phyloP scores from a whole-genome alignment of 2,888 invertebrate genomes.

The Pimpla rufipes region DNA sequence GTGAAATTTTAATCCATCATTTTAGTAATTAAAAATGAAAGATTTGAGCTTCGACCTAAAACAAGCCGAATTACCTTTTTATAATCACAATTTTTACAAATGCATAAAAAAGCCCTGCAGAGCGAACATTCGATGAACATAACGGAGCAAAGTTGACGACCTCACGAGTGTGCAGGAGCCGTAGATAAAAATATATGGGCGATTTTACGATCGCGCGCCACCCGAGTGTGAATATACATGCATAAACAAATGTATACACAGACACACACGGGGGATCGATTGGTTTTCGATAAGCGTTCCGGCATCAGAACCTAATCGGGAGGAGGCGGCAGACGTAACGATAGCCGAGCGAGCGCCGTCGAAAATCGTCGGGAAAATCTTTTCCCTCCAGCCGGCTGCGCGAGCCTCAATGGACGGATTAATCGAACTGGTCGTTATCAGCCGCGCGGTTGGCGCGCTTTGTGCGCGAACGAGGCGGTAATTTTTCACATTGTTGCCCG shows the following conservation, averaged over 20 bases:
- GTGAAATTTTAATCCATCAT: too few species aligned
- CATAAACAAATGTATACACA: not conserved
- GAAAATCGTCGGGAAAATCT: slow-evolving; percentile 33
- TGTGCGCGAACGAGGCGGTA: not conserved
- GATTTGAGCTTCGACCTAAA: too few species aligned
- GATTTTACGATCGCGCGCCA: slow-evolving; percentile 9
- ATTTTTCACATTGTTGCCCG: slow-evolving; percentile 20
- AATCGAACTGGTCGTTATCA: slow-evolving; percentile 33
- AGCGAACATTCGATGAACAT: not conserved
- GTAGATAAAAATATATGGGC: slow-evolving; percentile 7
- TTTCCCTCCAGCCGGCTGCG: not conserved
- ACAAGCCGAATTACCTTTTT: too few species aligned
- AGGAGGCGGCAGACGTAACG: slow-evolving; percentile 21
- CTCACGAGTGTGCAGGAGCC: not conserved
- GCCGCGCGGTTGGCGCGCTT: not conserved
- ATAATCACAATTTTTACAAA: too few species aligned
- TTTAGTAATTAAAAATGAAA: too few species aligned
- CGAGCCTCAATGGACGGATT: slow-evolving; percentile 10
- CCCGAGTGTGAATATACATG: not conserved
- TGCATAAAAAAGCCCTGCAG: not conserved
- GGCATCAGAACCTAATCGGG: slow-evolving; percentile 25
- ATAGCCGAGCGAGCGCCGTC: slow-evolving; percentile 13
- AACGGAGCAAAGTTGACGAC: not conserved
- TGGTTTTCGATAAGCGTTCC: slow-evolving; percentile 31
- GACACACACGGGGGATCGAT: slow-evolving; percentile 20